Conservation (phyloP, 2,888 invertebrate species). For the Drosophila nr. perissopoda region DNA sequence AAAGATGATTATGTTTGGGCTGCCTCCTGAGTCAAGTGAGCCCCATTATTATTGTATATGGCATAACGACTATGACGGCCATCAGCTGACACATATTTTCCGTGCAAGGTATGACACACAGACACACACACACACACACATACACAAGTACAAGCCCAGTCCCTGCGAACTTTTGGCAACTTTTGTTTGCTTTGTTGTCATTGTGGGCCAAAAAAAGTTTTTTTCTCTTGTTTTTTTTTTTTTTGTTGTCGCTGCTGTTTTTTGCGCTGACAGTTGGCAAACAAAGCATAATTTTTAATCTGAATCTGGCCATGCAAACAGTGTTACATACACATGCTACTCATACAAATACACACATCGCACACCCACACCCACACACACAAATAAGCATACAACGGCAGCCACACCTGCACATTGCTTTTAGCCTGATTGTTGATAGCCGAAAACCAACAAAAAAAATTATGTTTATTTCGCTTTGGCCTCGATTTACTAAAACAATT, state of each 20-base stretch:
- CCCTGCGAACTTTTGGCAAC: conserved; percentile 51
- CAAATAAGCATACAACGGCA: conserved; percentile 18
- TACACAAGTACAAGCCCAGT: not conserved
- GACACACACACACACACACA: conserved; percentile 15
- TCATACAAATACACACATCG: conserved; percentile 33
- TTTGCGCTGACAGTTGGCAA: conserved; percentile 79
- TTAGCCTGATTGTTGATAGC: conserved; percentile 74
- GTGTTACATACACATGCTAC: conserved; percentile 77
- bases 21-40: conserved; percentile 24
- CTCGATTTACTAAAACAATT: conserved; percentile 51
- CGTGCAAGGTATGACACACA: conserved; percentile 59
- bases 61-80: conserved; percentile 53
- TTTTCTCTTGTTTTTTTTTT: conserved; percentile 34
- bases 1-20: conserved; percentile 63
- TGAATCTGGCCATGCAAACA: conserved; percentile 75
- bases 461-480: conserved; percentile 67
- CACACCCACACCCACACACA: conserved; percentile 16
- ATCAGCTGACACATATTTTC: conserved; percentile 72
- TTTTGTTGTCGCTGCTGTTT: conserved; percentile 49
- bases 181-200: conserved; percentile 75
- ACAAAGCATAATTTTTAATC: conserved; percentile 81
- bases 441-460: conserved; percentile 45
- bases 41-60: conserved; percentile 47
- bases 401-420: conserved; percentile 68
- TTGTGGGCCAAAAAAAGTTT: conserved; percentile 56